Conservation (phyloP, 2,113 vertebrate genomes). For the Bubo scandiacus region DNA sequence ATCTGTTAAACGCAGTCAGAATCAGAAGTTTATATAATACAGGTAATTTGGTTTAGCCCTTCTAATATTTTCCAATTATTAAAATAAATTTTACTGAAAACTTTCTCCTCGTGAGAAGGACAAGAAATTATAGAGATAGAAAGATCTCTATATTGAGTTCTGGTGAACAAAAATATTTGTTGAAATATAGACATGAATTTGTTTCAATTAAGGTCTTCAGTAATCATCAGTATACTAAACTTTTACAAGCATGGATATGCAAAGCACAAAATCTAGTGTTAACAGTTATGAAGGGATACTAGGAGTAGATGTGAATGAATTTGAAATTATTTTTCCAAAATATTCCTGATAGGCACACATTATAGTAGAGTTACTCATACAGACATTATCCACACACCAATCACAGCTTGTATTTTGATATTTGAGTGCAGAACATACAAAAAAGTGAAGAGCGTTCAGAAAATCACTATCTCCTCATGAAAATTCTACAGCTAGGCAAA, state of each 20-base stretch:
- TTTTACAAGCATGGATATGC: neutral
- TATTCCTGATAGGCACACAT: neutral
- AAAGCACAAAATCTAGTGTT: neutral
- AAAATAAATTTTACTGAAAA: constrained; percentile 55
- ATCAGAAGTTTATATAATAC: constrained; percentile 65
- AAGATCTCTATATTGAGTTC: neutral
- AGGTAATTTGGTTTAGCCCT: constrained; percentile 49
- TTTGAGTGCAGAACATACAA: neutral
- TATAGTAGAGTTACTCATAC: neutral
- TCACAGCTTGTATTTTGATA: neutral
- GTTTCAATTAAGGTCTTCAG: neutral
- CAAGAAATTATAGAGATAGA: constrained; percentile 1
- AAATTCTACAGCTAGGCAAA: constrained; percentile 16
- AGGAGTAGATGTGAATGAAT: neutral
- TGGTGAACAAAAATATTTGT: neutral
- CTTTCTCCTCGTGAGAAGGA: neutral
- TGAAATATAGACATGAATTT: neutral
- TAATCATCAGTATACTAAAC: neutral
- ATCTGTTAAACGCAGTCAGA: constrained; percentile 69
- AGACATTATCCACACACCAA: neutral
- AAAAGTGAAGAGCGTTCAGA: neutral
- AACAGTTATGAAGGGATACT: neutral
- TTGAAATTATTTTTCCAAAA: neutral
- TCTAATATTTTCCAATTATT: constrained; percentile 47
- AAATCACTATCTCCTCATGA: neutral